Percentiles rank a stretch among this genome's conserved stretches.
Evolutionary conservation across 2,797 vertebrate genomes (phyloP).

Genomic region (Gobionotothen gibberifrons): DNA sequence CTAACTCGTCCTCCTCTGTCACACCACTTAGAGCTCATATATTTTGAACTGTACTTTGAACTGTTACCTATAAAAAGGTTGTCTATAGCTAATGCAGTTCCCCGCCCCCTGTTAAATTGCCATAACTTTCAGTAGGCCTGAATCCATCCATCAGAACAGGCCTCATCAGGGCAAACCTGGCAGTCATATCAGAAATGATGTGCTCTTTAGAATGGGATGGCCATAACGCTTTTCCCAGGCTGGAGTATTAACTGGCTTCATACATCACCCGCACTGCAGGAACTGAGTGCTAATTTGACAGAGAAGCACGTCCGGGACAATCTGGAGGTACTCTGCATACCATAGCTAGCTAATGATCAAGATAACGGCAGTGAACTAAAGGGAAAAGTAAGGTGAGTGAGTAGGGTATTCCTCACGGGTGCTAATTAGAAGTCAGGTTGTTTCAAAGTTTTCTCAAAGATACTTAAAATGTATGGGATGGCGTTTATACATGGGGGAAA

Average conservation of each 20-base stretch:
- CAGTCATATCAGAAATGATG: conserved; percentile 51
- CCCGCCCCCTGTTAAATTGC: conserved; percentile 26
- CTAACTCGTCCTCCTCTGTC: conserved; percentile 28
- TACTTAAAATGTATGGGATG: conserved; percentile 37
- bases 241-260: conserved; percentile 50
- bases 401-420: conserved; percentile 34
- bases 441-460: conserved; percentile 21
- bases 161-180: conserved; percentile 20
- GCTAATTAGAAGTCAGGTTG: conserved; percentile 58
- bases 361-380: conserved; percentile 28
- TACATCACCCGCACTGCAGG: conserved; percentile 61
- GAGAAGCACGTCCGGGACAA: conserved; percentile 24
- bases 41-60: conserved; percentile 49
- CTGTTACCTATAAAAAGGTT: conserved; percentile 47
- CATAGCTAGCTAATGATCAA: conserved; percentile 47
- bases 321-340: conserved; percentile 30
- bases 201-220: conserved; percentile 46
- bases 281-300: conserved; percentile 22
- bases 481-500: conserved; percentile 12
- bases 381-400: conserved; percentile 28
- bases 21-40: conserved; percentile 36
- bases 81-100: conserved; percentile 35
- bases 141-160: conserved; percentile 58
- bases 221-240: conserved; percentile 48
- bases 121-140: conserved; percentile 29